These are phyloP conservation scores for Amblyjoppa fuscipennis DNA, from an alignment of 2,888 invertebrate genomes.

Conservation along the genomic window DNA sequence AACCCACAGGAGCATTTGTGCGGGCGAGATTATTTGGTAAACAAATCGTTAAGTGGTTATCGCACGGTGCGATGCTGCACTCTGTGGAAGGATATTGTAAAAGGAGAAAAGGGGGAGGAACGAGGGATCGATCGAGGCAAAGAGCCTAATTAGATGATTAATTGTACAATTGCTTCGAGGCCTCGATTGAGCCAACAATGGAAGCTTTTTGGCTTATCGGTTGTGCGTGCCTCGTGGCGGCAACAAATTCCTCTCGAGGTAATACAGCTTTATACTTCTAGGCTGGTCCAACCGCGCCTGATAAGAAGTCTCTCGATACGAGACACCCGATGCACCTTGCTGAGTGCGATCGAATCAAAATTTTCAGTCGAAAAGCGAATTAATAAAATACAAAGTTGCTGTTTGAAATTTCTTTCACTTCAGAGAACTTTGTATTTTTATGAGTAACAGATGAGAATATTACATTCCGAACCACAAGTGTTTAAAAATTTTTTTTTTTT, in stretches of 20 bases:
- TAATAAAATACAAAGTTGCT: not conserved
- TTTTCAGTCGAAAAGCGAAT: not conserved
- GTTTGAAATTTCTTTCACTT: not conserved
- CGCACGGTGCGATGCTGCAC: slow-evolving; percentile 60
- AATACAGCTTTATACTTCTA: slow-evolving; percentile 52
- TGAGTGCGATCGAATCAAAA: not conserved
- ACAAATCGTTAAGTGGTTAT: slow-evolving; percentile 69
- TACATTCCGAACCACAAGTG: too few species aligned
- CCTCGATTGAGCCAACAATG: slow-evolving; percentile 71
- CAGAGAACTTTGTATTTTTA: not conserved
- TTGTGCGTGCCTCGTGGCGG: slow-evolving; percentile 71
- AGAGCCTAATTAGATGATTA: slow-evolving; percentile 82
- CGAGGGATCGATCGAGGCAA: slow-evolving; percentile 68
- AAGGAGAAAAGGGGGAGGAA: slow-evolving; percentile 23
- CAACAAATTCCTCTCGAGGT: slow-evolving; percentile 72
- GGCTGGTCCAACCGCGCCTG: not conserved
- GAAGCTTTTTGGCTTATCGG: slow-evolving; percentile 76
- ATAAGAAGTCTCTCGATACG: not conserved
- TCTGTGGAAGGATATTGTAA: slow-evolving; percentile 26
- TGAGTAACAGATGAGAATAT: too few species aligned
- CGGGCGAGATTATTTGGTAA: slow-evolving; percentile 73
- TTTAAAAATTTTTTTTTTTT: not conserved
- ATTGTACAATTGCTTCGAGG: slow-evolving; percentile 78
- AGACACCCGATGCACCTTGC: slow-evolving; percentile 12
- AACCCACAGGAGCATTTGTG: slow-evolving; percentile 28